Evolutionary conservation across 1,140 invertebrate genomes (phyloP).

Genomic region (Geopemphigus sp.): DNA sequence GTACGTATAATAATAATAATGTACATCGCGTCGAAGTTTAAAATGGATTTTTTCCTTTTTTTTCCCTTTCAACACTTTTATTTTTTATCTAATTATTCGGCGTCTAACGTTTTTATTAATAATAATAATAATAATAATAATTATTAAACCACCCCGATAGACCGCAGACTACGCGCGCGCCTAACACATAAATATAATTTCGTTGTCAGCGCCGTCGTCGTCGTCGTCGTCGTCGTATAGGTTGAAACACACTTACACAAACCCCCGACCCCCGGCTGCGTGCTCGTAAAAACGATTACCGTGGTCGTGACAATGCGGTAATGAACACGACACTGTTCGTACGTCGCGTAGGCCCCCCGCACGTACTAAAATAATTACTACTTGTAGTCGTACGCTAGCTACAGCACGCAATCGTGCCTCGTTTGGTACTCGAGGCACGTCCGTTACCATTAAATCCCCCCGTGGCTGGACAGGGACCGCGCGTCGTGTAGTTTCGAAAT

Average conservation of each 20-base stretch:
- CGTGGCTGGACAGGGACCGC: not conserved
- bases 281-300: not conserved
- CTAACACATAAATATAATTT: not conserved
- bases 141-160: too few relatives aligned
- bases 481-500: not conserved
- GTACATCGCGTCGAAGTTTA: not conserved
- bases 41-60: not conserved
- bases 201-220: not conserved
- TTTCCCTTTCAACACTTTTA: conserved; percentile 8
- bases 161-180: not conserved
- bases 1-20: too few relatives aligned
- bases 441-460: not conserved
- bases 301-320: conserved; percentile 1
- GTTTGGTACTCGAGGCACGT: conserved; percentile 17
- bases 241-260: too few relatives aligned
- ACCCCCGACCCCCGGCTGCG: too few relatives aligned
- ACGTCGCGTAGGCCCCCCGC: not conserved
- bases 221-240: too few relatives aligned
- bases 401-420: not conserved
- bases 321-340: not conserved
- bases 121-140: not conserved
- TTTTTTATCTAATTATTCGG: not conserved
- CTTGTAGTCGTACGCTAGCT: not conserved
- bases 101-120: not conserved
- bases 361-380: conserved; percentile 19